A percentile compares a stretch with the other conserved stretches of the same genome.
phyloP scores from a whole-genome alignment of 2,113 vertebrate genomes.

The Eolophus roseicapilla region DNA sequence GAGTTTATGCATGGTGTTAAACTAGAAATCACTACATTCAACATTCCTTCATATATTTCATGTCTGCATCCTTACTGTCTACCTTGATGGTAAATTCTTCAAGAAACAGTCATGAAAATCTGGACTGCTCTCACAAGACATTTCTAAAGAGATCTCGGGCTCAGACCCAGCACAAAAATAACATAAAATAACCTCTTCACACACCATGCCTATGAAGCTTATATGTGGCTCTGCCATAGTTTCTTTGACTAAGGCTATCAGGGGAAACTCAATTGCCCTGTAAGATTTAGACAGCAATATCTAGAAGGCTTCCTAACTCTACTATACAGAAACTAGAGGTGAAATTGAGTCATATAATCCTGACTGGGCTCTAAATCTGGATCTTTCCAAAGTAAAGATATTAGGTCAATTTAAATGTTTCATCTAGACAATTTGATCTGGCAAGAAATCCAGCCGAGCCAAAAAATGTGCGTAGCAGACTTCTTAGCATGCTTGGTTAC shows the following conservation, averaged over 20 bases:
- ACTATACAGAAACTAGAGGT: not conserved
- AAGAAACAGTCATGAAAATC: not conserved
- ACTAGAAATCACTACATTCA: not conserved
- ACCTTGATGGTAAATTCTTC: not conserved
- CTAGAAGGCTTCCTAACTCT: not conserved
- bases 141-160: not conserved
- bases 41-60: fast-evolving
- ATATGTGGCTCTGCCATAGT: not conserved
- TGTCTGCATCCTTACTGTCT: not conserved
- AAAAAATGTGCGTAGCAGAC: not conserved
- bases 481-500: not conserved
- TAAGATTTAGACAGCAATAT: not conserved
- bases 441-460: not conserved
- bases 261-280: not conserved
- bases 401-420: not conserved
- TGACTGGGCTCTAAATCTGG: not conserved
- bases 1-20: not conserved
- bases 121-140: not conserved
- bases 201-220: not conserved
- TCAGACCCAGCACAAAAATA: not conserved
- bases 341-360: not conserved
- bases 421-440: not conserved
- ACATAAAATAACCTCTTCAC: not conserved
- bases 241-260: not conserved
- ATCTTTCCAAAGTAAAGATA: not conserved